phyloP scores from a whole-genome alignment of 2,888 invertebrate genomes.

The Anticlea derivata region DNA sequence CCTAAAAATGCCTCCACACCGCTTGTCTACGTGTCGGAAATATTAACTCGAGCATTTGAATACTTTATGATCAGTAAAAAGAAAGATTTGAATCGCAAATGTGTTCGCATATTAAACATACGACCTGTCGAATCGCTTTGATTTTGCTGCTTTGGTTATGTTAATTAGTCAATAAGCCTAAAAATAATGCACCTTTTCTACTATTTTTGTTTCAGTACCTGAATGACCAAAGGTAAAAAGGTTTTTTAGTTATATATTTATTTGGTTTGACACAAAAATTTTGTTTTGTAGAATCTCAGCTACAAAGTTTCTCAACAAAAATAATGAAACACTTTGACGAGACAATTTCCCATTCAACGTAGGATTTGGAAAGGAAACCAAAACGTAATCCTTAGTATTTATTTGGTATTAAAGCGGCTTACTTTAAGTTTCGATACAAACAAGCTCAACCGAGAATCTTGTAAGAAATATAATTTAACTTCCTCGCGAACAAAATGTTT shows the following conservation, averaged over 20 bases:
- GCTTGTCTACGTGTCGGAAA: conserved; percentile 71
- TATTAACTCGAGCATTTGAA: conserved; percentile 79
- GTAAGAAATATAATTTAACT: conserved; percentile 78
- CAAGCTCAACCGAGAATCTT: conserved; percentile 58
- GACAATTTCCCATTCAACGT: conserved; percentile 20
- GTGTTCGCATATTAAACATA: conserved; percentile 79
- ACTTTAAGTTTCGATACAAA: conserved; percentile 60
- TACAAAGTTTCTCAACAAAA: conserved; percentile 4
- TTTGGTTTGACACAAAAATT: no score
- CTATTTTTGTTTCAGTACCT: no score
- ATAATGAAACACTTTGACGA: conserved; percentile 10
- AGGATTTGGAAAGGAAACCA: conserved; percentile 21
- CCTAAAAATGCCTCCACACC: conserved; percentile 51
- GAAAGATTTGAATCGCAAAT: conserved; percentile 80
- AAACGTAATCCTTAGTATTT: conserved; percentile 47
- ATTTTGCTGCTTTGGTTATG: conserved; percentile 29
- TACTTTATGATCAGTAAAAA: conserved; percentile 81
- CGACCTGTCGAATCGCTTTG: conserved; percentile 47
- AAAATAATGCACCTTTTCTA: no score
- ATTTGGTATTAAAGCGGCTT: conserved; percentile 58
- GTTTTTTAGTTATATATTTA: background rate
- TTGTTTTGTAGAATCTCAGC: no score
- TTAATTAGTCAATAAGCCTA: no score
- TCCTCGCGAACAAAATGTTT: conserved; percentile 71
- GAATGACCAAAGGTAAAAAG: no score